Evolutionary conservation across 2,797 vertebrate genomes (phyloP).

Genomic region (Cephalopachus bancanus): DNA sequence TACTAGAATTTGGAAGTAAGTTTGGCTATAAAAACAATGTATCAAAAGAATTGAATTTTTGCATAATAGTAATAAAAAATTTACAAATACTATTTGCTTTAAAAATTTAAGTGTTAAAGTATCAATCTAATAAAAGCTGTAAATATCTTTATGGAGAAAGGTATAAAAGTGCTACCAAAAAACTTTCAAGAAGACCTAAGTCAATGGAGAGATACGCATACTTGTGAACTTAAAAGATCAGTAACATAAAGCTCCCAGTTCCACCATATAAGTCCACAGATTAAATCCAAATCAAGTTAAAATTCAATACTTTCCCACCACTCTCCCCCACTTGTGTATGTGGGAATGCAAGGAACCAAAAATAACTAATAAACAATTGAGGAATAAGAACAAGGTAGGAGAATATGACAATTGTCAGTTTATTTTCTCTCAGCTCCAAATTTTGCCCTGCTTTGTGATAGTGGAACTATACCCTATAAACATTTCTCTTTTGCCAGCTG

Average conservation of each 20-base stretch:
- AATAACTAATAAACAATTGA: not conserved
- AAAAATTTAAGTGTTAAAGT: not conserved
- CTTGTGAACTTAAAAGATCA: not conserved
- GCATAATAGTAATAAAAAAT: not conserved
- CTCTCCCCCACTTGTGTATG: not conserved
- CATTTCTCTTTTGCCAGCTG: not conserved
- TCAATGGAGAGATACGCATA: not conserved
- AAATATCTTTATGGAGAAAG: not conserved
- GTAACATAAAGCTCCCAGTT: not conserved
- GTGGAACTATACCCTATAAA: not conserved
- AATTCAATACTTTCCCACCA: not conserved
- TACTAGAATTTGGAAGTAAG: not conserved
- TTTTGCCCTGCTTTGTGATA: not conserved
- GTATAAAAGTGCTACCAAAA: not conserved
- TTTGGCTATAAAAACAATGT: not conserved
- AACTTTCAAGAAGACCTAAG: not conserved
- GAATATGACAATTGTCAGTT: no score
- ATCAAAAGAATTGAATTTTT: not conserved
- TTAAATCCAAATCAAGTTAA: not conserved
- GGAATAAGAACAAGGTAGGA: not conserved
- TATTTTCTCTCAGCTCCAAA: not conserved
- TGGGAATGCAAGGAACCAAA: not conserved
- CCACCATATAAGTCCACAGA: not conserved
- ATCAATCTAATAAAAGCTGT: not conserved
- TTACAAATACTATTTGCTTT: not conserved